These are phyloP conservation scores for Polia nebulosa DNA, from an alignment of 2,888 invertebrate species.

Conservation along the genomic window DNA sequence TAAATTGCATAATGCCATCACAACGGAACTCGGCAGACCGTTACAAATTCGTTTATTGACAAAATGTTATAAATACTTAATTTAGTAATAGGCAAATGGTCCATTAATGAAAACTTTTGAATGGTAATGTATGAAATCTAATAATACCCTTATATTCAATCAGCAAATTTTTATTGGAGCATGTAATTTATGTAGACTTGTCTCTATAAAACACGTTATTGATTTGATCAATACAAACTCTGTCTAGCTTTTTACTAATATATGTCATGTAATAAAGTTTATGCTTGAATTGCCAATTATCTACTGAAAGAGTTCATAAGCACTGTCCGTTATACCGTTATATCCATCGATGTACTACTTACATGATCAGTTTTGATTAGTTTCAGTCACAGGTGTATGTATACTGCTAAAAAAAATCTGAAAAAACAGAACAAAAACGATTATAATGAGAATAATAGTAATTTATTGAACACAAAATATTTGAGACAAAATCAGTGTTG, in stretches of 20 bases:
- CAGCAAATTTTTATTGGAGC: slow-evolving; percentile 36
- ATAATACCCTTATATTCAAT: slow-evolving; percentile 32
- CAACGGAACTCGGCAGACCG: slow-evolving; percentile 85
- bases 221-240: slow-evolving; percentile 16
- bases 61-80: slow-evolving; percentile 80
- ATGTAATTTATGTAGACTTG: slow-evolving; percentile 39
- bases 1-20: slow-evolving; percentile 80
- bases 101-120: slow-evolving; percentile 70
- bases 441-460: too few relatives aligned
- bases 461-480: too few relatives aligned
- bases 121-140: slow-evolving; percentile 66
- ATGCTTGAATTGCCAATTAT: slow-evolving; percentile 13
- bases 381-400: too few relatives aligned
- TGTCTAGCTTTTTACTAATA: slow-evolving; percentile 3
- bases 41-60: slow-evolving; percentile 82
- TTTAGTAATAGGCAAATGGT: slow-evolving; percentile 76
- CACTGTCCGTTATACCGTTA: background rate
- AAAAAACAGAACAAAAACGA: too few relatives aligned
- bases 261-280: background rate
- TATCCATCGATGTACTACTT: background rate
- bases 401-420: too few relatives aligned
- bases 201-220: slow-evolving; percentile 23
- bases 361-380: background rate
- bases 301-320: slow-evolving; percentile 2
- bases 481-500: too few relatives aligned